A percentile compares a stretch with the other conserved stretches of the same genome.
phyloP scores from a whole-genome alignment of 1,140 invertebrate species.

The Neocloeon triangulifer region DNA sequence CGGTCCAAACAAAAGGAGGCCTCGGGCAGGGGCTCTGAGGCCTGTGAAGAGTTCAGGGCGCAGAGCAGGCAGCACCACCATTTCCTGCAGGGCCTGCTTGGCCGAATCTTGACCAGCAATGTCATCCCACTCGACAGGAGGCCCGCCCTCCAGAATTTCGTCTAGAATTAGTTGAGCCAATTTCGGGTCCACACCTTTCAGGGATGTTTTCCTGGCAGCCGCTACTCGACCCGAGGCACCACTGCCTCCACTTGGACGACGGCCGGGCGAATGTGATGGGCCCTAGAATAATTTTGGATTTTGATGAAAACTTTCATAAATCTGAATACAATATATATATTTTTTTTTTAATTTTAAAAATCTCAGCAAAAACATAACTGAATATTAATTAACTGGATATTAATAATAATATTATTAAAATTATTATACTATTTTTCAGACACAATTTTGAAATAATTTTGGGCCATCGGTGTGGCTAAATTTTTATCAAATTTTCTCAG shows the following conservation, averaged over 20 bases:
- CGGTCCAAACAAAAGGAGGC: conserved; percentile 84
- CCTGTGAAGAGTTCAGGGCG: conserved; percentile 90
- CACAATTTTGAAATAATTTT: no score
- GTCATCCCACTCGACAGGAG: conserved; percentile 74
- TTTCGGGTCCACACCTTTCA: conserved; percentile 72
- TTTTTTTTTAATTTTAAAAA: no score
- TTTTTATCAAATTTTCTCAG: no score
- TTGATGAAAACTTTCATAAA: no score
- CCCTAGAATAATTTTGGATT: conserved; percentile 8
- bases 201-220: conserved; percentile 11
- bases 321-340: no score
- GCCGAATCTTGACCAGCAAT: conserved; percentile 75
- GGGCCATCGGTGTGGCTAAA: no score
- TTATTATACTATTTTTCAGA: no score
- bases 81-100: conserved; percentile 92
- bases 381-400: no score
- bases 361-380: no score
- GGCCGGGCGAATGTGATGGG: conserved; percentile 31
- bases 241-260: conserved; percentile 21
- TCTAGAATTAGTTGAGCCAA: conserved; percentile 39
- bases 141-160: conserved; percentile 47
- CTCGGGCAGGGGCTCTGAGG: conserved; percentile 70
- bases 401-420: no score
- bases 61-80: conserved; percentile 89
- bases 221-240: no score